Evolutionary conservation across 2,797 vertebrate species (phyloP).

Genomic region (Fratercula arctica): DNA sequence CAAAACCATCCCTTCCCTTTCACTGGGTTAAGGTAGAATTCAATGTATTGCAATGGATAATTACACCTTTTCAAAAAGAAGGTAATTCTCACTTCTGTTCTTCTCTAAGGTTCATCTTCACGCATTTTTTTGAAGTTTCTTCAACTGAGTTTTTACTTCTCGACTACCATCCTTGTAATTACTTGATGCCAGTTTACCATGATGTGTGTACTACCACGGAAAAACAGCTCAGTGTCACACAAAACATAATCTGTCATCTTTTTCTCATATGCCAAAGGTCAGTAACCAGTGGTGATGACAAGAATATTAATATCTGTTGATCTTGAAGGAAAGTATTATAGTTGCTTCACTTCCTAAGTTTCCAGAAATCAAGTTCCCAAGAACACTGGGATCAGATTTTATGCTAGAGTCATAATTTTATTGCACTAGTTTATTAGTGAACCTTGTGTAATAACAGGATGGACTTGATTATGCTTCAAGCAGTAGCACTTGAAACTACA

Average conservation of each 20-base stretch:
- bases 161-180: background rate
- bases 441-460: constrained; percentile 40
- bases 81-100: background rate
- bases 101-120: background rate
- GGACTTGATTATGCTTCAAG: constrained; percentile 31
- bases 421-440: constrained; percentile 13
- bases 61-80: background rate
- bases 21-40: background rate
- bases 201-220: background rate
- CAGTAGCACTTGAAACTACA: constrained; percentile 24
- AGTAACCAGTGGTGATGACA: background rate
- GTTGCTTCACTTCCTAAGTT: constrained; percentile 18
- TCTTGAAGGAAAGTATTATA: constrained; percentile 5
- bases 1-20: background rate
- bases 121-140: background rate
- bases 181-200: background rate
- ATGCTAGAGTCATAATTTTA: constrained; percentile 6
- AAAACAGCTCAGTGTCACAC: background rate
- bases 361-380: constrained; percentile 30
- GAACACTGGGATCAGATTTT: background rate
- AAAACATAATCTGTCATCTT: background rate
- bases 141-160: background rate
- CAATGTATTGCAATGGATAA: background rate
- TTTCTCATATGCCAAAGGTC: background rate
- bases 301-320: background rate